Conservation (phyloP, 2,888 invertebrate species). For the Mesorhabditis belari region DNA sequence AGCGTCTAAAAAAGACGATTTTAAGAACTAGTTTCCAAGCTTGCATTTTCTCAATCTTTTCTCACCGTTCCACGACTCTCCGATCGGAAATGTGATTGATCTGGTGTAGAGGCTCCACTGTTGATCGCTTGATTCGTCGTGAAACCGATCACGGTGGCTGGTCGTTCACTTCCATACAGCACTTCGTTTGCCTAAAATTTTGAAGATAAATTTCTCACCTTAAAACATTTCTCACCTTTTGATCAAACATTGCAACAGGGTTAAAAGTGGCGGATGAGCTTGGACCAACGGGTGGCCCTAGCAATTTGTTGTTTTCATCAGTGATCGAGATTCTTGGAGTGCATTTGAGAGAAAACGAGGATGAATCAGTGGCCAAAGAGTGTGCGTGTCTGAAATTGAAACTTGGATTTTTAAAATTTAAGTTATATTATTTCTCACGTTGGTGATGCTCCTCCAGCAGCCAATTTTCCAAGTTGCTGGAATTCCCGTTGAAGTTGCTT, state of each 20-base stretch:
- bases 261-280: slow-evolving; percentile 34
- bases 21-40: no score
- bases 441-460: background rate
- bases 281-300: slow-evolving; percentile 10
- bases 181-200: slow-evolving; percentile 27
- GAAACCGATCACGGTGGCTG: slow-evolving; percentile 46
- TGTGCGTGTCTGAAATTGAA: no score
- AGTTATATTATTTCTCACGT: background rate
- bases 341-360: background rate
- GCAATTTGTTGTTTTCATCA: slow-evolving; percentile 44
- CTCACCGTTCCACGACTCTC: background rate
- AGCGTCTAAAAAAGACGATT: background rate
- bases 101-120: background rate
- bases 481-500: slow-evolving; percentile 45
- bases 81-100: background rate
- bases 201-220: background rate
- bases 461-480: slow-evolving; percentile 28
- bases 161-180: slow-evolving; percentile 34
- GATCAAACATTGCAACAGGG: slow-evolving; percentile 30
- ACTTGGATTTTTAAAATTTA: background rate
- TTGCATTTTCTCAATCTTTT: background rate
- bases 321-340: slow-evolving; percentile 47
- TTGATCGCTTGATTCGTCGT: slow-evolving; percentile 9
- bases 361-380: background rate
- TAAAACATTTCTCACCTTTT: background rate